Conservation (phyloP, 2,113 vertebrate species). For the Caretta caretta region DNA sequence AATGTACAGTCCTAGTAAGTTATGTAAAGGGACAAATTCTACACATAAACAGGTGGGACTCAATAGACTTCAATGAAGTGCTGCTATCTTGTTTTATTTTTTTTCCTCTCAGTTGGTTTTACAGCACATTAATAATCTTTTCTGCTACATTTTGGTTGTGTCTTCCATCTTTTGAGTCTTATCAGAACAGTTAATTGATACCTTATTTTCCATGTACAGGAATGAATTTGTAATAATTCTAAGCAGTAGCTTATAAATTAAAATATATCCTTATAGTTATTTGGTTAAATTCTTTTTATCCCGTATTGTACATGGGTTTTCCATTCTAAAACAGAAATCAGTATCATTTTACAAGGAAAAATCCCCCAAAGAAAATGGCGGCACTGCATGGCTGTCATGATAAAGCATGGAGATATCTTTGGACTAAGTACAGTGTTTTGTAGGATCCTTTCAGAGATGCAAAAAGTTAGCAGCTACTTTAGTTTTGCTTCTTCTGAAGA, state of each 20-base stretch:
- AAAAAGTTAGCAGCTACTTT: background rate
- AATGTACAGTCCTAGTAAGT: background rate
- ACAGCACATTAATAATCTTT: background rate
- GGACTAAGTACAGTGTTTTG: background rate
- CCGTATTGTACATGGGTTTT: background rate
- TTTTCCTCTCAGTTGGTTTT: background rate
- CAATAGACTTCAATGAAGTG: background rate
- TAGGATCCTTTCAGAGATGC: background rate
- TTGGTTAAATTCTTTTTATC: background rate
- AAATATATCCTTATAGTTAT: background rate
- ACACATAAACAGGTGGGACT: background rate
- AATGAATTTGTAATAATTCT: background rate
- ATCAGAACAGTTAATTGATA: background rate
- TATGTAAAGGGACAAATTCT: background rate
- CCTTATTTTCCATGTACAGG: background rate
- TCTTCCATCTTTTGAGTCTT: background rate
- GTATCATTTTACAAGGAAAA: background rate
- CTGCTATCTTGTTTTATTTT: background rate
- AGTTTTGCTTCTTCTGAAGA: background rate
- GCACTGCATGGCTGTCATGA: background rate
- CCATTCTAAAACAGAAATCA: background rate
- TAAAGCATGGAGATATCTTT: background rate
- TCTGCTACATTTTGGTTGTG: background rate
- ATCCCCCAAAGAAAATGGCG: background rate
- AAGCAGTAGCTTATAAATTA: background rate